Percentiles rank a stretch among this genome's conserved stretches.
These are phyloP conservation scores for Galeopterus variegatus DNA, from an alignment of 2,113 vertebrate species.

Conservation along the genomic window DNA sequence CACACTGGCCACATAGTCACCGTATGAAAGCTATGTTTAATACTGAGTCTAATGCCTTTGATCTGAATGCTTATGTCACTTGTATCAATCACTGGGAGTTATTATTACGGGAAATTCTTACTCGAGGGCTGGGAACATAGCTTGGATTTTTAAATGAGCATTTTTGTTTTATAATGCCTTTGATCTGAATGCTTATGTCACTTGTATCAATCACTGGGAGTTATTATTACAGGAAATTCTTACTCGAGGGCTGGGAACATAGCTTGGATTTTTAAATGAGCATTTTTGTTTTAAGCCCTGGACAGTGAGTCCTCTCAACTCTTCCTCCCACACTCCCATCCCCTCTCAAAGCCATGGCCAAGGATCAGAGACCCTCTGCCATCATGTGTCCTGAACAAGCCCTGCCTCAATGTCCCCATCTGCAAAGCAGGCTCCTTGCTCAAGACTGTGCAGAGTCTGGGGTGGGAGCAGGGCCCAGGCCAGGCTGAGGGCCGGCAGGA, in stretches of 20 bases:
- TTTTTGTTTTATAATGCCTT: too few relatives aligned
- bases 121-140: background rate
- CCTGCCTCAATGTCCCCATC: background rate
- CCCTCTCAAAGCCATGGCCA: too few relatives aligned
- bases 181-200: too few relatives aligned
- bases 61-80: too few relatives aligned
- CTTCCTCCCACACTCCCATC: background rate
- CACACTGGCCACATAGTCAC: background rate
- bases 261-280: background rate
- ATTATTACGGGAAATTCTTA: too few relatives aligned
- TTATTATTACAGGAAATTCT: too few relatives aligned
- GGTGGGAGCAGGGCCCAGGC: background rate
- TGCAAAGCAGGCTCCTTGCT: background rate
- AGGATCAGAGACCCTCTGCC: background rate
- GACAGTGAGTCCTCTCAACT: background rate
- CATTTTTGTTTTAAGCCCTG: background rate
- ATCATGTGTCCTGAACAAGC: background rate
- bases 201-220: rapidly evolving
- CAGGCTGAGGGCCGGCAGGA: background rate
- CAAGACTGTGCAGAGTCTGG: background rate
- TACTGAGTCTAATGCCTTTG: background rate
- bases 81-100: rapidly evolving
- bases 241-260: too few relatives aligned
- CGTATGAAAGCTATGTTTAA: background rate
- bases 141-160: too few relatives aligned